phyloP scores from a whole-genome alignment of 2,888 invertebrate genomes.

The Tetragnatha montana region DNA sequence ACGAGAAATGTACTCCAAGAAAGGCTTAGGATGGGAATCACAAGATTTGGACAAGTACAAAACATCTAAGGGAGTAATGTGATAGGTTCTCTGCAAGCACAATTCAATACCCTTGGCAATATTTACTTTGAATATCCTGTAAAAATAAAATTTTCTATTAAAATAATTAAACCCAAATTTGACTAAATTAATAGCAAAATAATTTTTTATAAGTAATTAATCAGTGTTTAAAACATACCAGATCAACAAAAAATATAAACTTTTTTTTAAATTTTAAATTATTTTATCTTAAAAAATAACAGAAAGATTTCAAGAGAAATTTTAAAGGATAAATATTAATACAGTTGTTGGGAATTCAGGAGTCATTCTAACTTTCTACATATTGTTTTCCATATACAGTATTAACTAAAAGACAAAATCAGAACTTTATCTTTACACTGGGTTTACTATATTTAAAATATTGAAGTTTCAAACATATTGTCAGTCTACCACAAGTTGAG shows the following conservation, averaged over 20 bases:
- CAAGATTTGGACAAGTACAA: slow-evolving; percentile 65
- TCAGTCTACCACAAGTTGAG: too few species aligned
- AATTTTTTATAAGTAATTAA: too few species aligned
- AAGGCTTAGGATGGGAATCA: slow-evolving; percentile 57
- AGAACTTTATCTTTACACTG: too few species aligned
- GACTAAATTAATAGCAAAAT: too few species aligned
- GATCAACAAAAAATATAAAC: not conserved
- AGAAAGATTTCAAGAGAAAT: not conserved
- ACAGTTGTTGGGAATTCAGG: too few species aligned
- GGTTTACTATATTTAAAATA: too few species aligned
- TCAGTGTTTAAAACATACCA: too few species aligned
- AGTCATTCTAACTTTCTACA: too few species aligned
- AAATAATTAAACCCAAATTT: too few species aligned
- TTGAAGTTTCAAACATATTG: not conserved
- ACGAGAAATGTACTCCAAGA: slow-evolving; percentile 64
- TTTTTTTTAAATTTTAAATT: not conserved
- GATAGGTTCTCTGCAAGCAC: slow-evolving; percentile 67
- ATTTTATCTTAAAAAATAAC: not conserved
- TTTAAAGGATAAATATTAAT: too few species aligned
- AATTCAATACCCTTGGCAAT: slow-evolving; percentile 64
- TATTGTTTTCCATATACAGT: too few species aligned
- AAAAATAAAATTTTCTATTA: not conserved
- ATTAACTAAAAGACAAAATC: too few species aligned
- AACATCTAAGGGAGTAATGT: slow-evolving; percentile 68
- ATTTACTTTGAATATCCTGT: slow-evolving; percentile 61